Percentiles rank a stretch among this genome's conserved stretches.
Evolutionary conservation across 2,797 vertebrate species (phyloP).

Genomic region (Selene dorsalis): DNA sequence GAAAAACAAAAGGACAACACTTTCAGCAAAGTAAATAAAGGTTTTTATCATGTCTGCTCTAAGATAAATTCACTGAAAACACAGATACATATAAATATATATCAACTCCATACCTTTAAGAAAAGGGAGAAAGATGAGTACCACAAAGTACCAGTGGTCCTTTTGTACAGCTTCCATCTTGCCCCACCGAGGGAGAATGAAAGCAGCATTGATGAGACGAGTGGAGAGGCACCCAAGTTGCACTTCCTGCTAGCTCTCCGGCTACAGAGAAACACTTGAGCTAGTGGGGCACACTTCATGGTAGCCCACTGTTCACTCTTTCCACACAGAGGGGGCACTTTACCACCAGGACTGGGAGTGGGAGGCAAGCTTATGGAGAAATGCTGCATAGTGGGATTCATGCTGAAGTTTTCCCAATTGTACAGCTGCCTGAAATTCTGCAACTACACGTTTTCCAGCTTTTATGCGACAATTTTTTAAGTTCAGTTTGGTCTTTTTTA

Average conservation of each 20-base stretch:
- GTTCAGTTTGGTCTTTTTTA: neutral
- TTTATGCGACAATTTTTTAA: neutral
- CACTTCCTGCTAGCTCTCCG: slow-evolving; percentile 79
- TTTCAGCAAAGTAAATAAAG: neutral
- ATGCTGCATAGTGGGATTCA: slow-evolving; percentile 15
- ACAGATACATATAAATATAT: neutral
- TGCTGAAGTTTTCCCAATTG: slow-evolving; percentile 8
- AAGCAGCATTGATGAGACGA: slow-evolving; percentile 86
- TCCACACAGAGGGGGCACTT: slow-evolving; percentile 60
- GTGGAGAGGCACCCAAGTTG: slow-evolving; percentile 63
- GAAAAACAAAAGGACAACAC: neutral
- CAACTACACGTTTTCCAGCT: neutral
- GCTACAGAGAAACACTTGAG: slow-evolving; percentile 68
- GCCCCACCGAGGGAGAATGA: slow-evolving; percentile 83
- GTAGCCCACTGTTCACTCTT: slow-evolving; percentile 55
- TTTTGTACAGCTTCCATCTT: slow-evolving; percentile 87
- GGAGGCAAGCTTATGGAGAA: slow-evolving; percentile 45
- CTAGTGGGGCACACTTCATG: slow-evolving; percentile 60
- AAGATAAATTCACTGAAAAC: neutral
- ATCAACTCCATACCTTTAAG: slow-evolving; percentile 80
- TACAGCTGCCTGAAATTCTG: neutral
- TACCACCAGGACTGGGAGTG: slow-evolving; percentile 34
- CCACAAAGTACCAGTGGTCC: slow-evolving; percentile 87
- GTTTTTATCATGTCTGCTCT: neutral
- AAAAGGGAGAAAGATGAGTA: slow-evolving; percentile 81